Evolutionary conservation across 2,888 invertebrate species (phyloP).

Genomic region (Tetragonisca angustula): DNA sequence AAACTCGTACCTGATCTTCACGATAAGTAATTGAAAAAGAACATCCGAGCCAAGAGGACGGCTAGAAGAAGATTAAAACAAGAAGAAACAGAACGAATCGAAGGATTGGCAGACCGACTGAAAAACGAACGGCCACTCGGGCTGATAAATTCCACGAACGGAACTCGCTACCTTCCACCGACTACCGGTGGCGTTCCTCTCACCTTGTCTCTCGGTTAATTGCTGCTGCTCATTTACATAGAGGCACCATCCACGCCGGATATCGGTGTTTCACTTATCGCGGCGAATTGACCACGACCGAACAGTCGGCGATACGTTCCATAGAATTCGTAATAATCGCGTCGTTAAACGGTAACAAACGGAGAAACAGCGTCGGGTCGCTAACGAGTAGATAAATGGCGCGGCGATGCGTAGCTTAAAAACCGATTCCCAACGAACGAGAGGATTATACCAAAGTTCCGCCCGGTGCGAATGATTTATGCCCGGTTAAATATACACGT

Average conservation of each 20-base stretch:
- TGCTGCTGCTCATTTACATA: constrained; percentile 81
- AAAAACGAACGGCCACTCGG: constrained; percentile 4
- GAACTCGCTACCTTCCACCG: constrained; percentile 26
- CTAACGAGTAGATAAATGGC: constrained; percentile 53
- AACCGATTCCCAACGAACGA: constrained; percentile 22
- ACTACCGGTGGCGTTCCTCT: constrained; percentile 26
- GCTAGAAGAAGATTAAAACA: neutral
- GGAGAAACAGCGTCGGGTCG: constrained; percentile 13
- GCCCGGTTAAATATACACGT: constrained; percentile 31
- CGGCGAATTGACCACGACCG: constrained; percentile 39
- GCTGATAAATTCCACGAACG: constrained; percentile 37
- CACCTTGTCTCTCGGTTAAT: constrained; percentile 75
- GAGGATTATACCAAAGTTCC: constrained; percentile 35
- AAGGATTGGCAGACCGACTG: neutral
- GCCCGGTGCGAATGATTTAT: constrained; percentile 23
- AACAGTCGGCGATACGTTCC: constrained; percentile 60
- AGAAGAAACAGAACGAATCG: neutral
- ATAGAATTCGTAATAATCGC: constrained; percentile 61
- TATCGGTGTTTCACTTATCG: constrained; percentile 59
- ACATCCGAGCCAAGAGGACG: neutral
- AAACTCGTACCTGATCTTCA: neutral
- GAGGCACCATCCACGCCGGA: constrained; percentile 65
- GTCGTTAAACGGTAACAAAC: constrained; percentile 54
- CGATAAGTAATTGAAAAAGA: constrained; percentile 5
- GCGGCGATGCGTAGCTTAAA: constrained; percentile 19